phyloP scores from a whole-genome alignment of 1,140 invertebrate species.

The Cydia amplana region DNA sequence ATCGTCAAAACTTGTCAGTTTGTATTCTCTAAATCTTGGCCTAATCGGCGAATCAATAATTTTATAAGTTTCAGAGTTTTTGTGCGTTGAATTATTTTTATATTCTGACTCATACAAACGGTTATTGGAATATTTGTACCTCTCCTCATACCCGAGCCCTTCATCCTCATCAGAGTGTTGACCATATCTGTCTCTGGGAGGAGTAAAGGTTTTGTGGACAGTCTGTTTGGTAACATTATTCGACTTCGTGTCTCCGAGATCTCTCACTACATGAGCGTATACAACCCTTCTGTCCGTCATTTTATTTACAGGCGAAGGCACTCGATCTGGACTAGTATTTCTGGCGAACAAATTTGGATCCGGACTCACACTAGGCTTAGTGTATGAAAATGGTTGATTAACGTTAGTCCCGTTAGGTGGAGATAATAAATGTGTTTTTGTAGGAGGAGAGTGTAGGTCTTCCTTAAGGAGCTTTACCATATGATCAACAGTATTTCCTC shows the following conservation, averaged over 20 bases:
- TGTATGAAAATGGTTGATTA: conserved; percentile 88
- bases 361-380: conserved; percentile 80
- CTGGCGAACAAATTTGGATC: conserved; percentile 76
- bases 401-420: conserved; percentile 84
- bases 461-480: conserved; percentile 83
- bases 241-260: conserved; percentile 63
- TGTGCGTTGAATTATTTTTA: conserved; percentile 62
- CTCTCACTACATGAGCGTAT: conserved; percentile 87
- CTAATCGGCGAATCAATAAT: conserved; percentile 73
- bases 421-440: conserved; percentile 82
- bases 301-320: conserved; percentile 71
- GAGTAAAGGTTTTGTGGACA: conserved; percentile 77
- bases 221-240: conserved; percentile 76
- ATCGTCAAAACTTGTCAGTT: conserved; percentile 71
- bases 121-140: conserved; percentile 64
- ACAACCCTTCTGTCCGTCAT: conserved; percentile 81
- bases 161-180: conserved; percentile 87
- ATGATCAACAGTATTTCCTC: conserved; percentile 83
- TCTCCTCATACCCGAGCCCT: conserved; percentile 84
- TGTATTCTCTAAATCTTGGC: conserved; percentile 73
- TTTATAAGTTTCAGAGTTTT: conserved; percentile 59
- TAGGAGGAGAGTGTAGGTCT: conserved; percentile 83
- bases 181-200: conserved; percentile 71
- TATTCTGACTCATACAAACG: conserved; percentile 65
- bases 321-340: conserved; percentile 71